phyloP scores from a whole-genome alignment of 2,113 vertebrate genomes.

The Zosterops lateralis region DNA sequence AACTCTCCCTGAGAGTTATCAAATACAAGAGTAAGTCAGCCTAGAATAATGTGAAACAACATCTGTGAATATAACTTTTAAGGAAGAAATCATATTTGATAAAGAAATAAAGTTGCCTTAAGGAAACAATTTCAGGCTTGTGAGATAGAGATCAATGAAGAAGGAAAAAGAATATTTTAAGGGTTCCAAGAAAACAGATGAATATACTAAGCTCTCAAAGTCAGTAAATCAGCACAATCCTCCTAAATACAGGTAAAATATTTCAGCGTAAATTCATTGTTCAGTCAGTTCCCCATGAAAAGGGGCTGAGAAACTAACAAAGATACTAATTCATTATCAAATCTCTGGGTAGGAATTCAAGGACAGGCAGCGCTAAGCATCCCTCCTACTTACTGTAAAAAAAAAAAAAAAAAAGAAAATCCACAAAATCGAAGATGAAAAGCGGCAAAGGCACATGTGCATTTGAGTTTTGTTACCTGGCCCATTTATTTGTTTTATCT shows the following conservation, averaged over 20 bases:
- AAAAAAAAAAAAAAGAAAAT: background rate
- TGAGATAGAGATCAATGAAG: background rate
- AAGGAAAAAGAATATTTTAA: background rate
- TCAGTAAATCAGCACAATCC: background rate
- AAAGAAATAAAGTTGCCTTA: background rate
- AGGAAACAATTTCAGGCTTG: background rate
- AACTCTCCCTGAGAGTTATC: constrained; percentile 4
- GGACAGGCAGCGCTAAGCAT: background rate
- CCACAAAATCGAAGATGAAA: background rate
- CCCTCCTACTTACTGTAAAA: background rate
- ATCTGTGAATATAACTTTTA: background rate
- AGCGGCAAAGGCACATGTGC: background rate
- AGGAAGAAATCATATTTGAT: background rate
- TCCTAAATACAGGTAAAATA: background rate
- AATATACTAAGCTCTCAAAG: background rate
- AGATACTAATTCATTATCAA: background rate
- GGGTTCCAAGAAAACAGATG: background rate
- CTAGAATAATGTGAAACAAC: background rate
- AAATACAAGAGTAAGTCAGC: background rate
- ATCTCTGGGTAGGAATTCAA: background rate
- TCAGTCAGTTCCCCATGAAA: background rate
- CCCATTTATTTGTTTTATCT: constrained; percentile 51
- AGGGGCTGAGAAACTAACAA: background rate
- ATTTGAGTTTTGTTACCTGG: constrained; percentile 36
- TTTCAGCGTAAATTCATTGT: background rate